Percentiles rank a stretch among this genome's conserved stretches.
Evolutionary conservation across 2,113 vertebrate species (phyloP).

Genomic region (Ellobius talpinus): DNA sequence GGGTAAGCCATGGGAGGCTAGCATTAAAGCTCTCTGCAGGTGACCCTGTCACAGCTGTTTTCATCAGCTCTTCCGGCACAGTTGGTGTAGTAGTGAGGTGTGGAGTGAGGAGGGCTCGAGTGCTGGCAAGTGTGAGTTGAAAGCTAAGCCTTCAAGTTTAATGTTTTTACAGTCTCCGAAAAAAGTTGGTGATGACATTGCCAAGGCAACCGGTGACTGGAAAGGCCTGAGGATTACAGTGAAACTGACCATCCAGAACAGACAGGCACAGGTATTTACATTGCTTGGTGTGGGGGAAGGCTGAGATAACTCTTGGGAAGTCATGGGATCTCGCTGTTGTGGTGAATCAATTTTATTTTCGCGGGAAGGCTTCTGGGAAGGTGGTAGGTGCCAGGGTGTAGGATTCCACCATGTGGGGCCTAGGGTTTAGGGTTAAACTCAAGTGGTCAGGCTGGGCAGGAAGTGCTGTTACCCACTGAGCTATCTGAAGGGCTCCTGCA

Average conservation of each 20-base stretch:
- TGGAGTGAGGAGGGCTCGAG: background rate
- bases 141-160: rapidly evolving
- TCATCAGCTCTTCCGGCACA: rapidly evolving
- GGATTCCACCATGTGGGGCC: background rate
- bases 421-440: background rate
- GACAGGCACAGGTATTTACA: slow-evolving; percentile 94
- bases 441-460: background rate
- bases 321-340: slow-evolving; percentile 72
- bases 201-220: slow-evolving; percentile 99
- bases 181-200: slow-evolving; percentile 98
- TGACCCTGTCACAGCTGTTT: too few species aligned
- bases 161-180: slow-evolving; percentile 92
- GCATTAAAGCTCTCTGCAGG: background rate
- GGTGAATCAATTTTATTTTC: background rate
- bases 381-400: too few species aligned
- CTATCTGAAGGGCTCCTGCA: too few species aligned
- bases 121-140: background rate
- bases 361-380: background rate
- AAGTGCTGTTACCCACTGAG: background rate
- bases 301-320: background rate
- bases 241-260: slow-evolving; percentile 99
- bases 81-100: too few species aligned
- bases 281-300: background rate
- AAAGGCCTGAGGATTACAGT: slow-evolving; percentile 98
- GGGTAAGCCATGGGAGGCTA: background rate